Conservation (phyloP, 1,140 invertebrate species). For the Ostrea edulis region DNA sequence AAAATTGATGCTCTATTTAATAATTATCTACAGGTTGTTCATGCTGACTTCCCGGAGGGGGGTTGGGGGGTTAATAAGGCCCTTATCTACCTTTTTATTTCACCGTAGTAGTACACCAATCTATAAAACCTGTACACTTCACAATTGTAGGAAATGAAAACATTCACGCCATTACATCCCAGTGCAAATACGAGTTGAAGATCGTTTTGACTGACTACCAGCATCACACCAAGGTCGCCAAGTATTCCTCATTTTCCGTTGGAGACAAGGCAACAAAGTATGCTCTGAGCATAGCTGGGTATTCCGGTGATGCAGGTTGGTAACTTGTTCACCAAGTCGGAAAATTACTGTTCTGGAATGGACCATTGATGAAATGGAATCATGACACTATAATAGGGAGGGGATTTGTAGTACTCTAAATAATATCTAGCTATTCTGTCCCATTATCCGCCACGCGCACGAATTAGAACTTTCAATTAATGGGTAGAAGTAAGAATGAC, state of each 20-base stretch:
- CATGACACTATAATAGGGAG: too few species aligned
- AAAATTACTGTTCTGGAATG: too few species aligned
- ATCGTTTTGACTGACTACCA: constrained; percentile 43
- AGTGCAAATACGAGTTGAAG: constrained; percentile 39
- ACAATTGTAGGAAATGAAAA: constrained; percentile 46
- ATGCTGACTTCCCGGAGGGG: not conserved
- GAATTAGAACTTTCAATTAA: too few species aligned
- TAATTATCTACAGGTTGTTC: too few species aligned
- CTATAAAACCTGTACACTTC: too few species aligned
- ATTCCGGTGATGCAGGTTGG: constrained; percentile 49
- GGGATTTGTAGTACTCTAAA: too few species aligned
- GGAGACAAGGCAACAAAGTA: constrained; percentile 36
- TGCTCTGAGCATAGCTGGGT: constrained; percentile 36
- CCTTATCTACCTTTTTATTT: not conserved
- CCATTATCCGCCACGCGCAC: too few species aligned
- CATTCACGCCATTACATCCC: constrained; percentile 47
- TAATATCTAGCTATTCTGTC: too few species aligned
- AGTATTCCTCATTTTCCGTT: constrained; percentile 49
- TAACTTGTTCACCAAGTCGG: not conserved
- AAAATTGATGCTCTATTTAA: too few species aligned
- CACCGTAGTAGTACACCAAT: too few species aligned
- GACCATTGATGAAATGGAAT: too few species aligned
- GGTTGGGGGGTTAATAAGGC: not conserved
- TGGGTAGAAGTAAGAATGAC: too few species aligned
- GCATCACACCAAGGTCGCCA: constrained; percentile 37